Percentiles rank a stretch among this genome's conserved stretches.
Conservation (phyloP, 2,888 invertebrate genomes). For the Eupithecia dodoneata region DNA sequence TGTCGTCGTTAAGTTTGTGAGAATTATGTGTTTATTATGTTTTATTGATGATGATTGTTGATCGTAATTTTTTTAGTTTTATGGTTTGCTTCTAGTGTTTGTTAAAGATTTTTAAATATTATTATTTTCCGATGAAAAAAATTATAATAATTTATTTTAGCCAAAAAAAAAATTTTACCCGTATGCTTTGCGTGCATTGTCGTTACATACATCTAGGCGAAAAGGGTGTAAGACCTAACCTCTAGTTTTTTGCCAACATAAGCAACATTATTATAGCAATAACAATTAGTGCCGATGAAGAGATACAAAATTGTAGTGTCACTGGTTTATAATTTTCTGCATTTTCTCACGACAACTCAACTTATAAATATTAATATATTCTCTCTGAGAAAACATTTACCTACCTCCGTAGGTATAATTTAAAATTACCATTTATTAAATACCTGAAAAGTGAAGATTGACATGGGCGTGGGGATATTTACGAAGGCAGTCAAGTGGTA, state of each 20-base stretch:
- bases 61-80: constrained; percentile 10
- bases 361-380: constrained; percentile 50
- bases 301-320: constrained; percentile 1
- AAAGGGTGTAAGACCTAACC: background rate
- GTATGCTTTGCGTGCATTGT: background rate
- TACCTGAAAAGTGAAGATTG: constrained; percentile 40
- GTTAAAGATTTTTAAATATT: background rate
- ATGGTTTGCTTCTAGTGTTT: background rate
- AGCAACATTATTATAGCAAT: background rate
- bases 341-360: constrained; percentile 41
- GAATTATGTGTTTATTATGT: constrained; percentile 38
- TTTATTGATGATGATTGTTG: constrained; percentile 31
- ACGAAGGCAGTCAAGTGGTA: constrained; percentile 54
- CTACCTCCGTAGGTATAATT: constrained; percentile 40
- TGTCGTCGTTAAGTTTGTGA: constrained; percentile 33
- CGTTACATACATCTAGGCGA: background rate
- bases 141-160: background rate
- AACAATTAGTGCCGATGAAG: background rate
- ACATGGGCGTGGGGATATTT: constrained; percentile 71
- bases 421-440: constrained; percentile 56
- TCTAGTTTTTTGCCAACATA: background rate
- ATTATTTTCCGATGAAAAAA: background rate
- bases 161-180: background rate
- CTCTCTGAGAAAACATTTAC: constrained; percentile 46
- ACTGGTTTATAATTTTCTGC: constrained; percentile 33